phyloP scores from a whole-genome alignment of 2,888 invertebrate species.

The Dorcus parallelipipedus region DNA sequence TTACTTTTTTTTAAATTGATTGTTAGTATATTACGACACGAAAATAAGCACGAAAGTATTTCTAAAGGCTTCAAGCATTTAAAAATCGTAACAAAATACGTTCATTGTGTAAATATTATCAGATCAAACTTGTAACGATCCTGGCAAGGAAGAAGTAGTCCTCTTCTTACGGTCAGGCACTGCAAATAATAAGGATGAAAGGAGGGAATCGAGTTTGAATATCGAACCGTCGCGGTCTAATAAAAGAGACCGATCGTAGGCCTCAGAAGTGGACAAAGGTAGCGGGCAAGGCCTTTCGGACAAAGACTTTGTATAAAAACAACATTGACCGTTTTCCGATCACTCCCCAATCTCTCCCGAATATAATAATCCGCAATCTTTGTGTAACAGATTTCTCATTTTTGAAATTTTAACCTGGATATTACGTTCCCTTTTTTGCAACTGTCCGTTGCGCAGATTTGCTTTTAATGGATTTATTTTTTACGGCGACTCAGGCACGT shows the following conservation, averaged over 20 bases:
- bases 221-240: conserved; percentile 30
- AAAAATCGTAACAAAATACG: conserved; percentile 12
- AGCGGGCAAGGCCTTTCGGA: conserved; percentile 24
- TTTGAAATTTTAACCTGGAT: not conserved
- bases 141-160: conserved; percentile 13
- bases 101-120: conserved; percentile 26
- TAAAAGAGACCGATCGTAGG: conserved; percentile 43
- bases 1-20: no score
- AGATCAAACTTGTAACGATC: conserved; percentile 27
- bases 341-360: conserved; percentile 39
- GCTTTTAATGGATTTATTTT: conserved; percentile 20
- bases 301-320: conserved; percentile 34
- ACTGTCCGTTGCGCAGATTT: conserved; percentile 21
- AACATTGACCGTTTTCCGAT: conserved; percentile 39
- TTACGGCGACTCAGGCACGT: conserved; percentile 15
- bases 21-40: no score
- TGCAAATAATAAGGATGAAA: conserved; percentile 19
- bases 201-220: conserved; percentile 15
- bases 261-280: conserved; percentile 36
- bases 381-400: conserved; percentile 24
- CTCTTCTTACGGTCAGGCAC: conserved; percentile 16
- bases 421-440: not conserved
- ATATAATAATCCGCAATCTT: conserved; percentile 43
- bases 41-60: no score
- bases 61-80: no score